Evolutionary conservation across 2,113 vertebrate genomes (phyloP).

Genomic region (Pongo abelii): DNA sequence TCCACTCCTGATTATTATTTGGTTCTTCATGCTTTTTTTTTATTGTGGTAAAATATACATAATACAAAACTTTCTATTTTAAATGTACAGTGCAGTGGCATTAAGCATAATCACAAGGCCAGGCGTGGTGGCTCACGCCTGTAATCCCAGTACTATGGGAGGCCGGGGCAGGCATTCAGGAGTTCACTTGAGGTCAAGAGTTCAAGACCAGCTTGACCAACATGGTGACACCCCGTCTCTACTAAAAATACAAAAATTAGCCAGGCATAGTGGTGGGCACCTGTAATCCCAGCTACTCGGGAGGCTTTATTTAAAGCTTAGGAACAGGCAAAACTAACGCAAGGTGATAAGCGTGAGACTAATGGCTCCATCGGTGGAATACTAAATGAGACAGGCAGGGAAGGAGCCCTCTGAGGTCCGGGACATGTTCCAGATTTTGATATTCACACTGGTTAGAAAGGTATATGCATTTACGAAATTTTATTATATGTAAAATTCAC

Average conservation of each 20-base stretch:
- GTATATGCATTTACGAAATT: neutral
- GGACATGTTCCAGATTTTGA: neutral
- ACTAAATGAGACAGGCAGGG: neutral
- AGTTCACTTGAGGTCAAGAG: neutral
- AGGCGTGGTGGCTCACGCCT: too few species aligned
- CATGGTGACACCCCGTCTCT: rapidly evolving
- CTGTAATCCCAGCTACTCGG: too few species aligned
- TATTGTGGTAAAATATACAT: neutral
- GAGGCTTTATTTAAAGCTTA: neutral
- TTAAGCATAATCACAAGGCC: neutral
- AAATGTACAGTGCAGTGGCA: neutral
- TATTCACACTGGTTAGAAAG: neutral
- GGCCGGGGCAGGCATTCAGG: neutral
- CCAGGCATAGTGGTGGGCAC: too few species aligned
- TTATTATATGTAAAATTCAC: neutral
- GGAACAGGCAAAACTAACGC: neutral
- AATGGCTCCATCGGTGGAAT: neutral
- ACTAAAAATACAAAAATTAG: too few species aligned
- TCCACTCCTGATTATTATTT: neutral
- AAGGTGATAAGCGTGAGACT: neutral
- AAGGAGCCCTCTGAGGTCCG: too few species aligned
- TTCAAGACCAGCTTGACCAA: neutral
- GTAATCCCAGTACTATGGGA: neutral
- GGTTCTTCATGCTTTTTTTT: neutral
- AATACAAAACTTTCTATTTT: neutral